These are phyloP conservation scores for Idaea biselata DNA, from an alignment of 2,888 invertebrate species.

Conservation along the genomic window DNA sequence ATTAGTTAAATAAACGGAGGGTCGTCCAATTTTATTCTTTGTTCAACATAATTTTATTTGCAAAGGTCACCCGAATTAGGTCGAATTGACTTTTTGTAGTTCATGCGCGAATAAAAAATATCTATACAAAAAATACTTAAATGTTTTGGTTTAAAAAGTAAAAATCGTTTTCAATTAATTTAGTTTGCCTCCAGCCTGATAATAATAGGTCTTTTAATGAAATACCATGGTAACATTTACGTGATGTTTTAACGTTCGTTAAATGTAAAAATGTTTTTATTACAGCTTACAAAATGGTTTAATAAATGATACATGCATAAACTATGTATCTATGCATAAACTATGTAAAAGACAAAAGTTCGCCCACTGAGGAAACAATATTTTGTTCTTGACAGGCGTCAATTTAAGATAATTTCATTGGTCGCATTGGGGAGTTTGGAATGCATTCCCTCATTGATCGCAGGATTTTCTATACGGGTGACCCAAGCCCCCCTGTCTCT, in stretches of 20 bases:
- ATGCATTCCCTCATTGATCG: too few relatives aligned
- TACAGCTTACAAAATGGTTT: neutral
- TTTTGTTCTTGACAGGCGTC: too few relatives aligned
- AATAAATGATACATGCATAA: too few relatives aligned
- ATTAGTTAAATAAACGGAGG: slow-evolving; percentile 1
- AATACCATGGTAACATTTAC: neutral
- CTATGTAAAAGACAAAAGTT: too few relatives aligned
- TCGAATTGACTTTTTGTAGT: neutral
- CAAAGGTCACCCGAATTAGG: neutral
- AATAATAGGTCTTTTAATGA: neutral
- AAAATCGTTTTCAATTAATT: neutral
- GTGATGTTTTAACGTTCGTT: too few relatives aligned
- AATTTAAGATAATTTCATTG: too few relatives aligned
- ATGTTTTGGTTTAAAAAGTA: neutral
- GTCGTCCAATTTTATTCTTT: neutral
- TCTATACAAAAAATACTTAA: neutral
- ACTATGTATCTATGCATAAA: too few relatives aligned
- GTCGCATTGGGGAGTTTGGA: too few relatives aligned
- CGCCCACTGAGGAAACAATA: too few relatives aligned
- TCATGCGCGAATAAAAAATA: neutral
- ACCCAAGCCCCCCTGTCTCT: too few relatives aligned
- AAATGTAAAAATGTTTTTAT: too few relatives aligned
- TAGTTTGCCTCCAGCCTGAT: neutral
- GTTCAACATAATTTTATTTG: neutral
- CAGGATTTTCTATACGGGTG: too few relatives aligned